Conservation (phyloP, 2,113 vertebrate species). For the Phycodurus eques region DNA sequence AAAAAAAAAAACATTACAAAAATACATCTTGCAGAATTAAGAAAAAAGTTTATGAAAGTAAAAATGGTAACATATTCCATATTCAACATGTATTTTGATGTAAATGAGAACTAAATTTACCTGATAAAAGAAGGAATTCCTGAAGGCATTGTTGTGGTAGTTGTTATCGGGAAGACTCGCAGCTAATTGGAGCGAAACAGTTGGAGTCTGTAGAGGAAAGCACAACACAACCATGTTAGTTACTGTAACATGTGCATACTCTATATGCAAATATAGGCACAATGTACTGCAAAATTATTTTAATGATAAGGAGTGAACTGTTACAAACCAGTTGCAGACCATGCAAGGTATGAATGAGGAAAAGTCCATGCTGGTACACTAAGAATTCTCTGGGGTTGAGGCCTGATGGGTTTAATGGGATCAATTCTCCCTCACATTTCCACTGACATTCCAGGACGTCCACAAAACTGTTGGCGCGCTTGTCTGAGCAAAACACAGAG, state of each 20-base stretch:
- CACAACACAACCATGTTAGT: not conserved
- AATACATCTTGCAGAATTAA: not conserved
- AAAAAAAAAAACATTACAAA: not conserved
- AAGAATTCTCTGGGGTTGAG: constrained; percentile 80
- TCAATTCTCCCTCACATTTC: constrained; percentile 69
- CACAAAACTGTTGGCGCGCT: constrained; percentile 46
- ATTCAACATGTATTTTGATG: not conserved
- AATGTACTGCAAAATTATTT: not conserved
- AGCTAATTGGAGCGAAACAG: constrained; percentile 76
- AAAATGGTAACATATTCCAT: too few relatives aligned
- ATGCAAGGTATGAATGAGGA: constrained; percentile 73
- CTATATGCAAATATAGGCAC: not conserved
- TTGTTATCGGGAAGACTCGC: constrained; percentile 75
- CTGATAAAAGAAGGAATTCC: constrained; percentile 85
- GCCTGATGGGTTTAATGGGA: constrained; percentile 52
- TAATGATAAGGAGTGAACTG: not conserved
- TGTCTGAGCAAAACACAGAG: constrained; percentile 45
- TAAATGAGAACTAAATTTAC: constrained; percentile 51
- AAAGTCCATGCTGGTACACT: constrained; percentile 80
- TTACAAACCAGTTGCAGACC: constrained; percentile 71
- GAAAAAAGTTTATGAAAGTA: too few relatives aligned
- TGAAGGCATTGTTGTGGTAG: constrained; percentile 76
- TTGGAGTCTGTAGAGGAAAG: constrained; percentile 71
- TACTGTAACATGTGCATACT: not conserved
- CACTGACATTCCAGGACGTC: constrained; percentile 68